phyloP scores from a whole-genome alignment of 2,113 vertebrate species.

The Casuarius casuarius region DNA sequence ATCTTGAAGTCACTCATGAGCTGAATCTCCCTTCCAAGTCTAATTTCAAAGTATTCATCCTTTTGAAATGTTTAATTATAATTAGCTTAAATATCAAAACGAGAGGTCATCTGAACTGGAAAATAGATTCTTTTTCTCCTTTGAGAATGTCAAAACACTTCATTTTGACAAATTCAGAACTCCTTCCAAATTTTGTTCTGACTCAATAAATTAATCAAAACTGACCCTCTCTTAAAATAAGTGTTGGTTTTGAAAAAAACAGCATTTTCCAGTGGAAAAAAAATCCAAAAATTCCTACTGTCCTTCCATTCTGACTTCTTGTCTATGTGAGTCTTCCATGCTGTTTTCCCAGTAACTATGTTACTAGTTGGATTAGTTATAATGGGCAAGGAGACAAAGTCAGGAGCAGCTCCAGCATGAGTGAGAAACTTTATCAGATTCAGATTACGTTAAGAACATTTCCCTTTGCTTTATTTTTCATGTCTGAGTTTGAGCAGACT shows the following conservation, averaged over 20 bases:
- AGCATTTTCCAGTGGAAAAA: constrained; percentile 54
- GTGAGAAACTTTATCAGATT: not conserved
- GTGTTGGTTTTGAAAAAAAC: constrained; percentile 26
- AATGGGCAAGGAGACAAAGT: not conserved
- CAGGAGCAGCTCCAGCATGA: not conserved
- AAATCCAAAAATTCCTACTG: not conserved
- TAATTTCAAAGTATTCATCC: not conserved
- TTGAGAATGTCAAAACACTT: constrained; percentile 50
- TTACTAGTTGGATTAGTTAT: constrained; percentile 30
- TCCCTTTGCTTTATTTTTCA: not conserved
- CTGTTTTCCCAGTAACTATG: not conserved
- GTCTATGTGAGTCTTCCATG: not conserved
- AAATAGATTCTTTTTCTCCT: constrained; percentile 9
- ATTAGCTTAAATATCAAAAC: constrained; percentile 53
- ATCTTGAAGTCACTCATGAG: not conserved
- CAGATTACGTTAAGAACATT: not conserved
- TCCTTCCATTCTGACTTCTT: not conserved
- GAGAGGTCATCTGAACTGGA: constrained; percentile 50
- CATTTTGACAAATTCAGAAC: constrained; percentile 37
- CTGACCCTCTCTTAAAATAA: not conserved
- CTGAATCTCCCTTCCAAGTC: not conserved
- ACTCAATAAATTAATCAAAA: constrained; percentile 40
- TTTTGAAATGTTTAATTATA: constrained; percentile 44
- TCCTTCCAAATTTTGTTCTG: constrained; percentile 35
- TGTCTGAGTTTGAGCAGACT: not conserved